phyloP scores from a whole-genome alignment of 2,888 invertebrate species.

The Lasioglossum oenotherae region DNA sequence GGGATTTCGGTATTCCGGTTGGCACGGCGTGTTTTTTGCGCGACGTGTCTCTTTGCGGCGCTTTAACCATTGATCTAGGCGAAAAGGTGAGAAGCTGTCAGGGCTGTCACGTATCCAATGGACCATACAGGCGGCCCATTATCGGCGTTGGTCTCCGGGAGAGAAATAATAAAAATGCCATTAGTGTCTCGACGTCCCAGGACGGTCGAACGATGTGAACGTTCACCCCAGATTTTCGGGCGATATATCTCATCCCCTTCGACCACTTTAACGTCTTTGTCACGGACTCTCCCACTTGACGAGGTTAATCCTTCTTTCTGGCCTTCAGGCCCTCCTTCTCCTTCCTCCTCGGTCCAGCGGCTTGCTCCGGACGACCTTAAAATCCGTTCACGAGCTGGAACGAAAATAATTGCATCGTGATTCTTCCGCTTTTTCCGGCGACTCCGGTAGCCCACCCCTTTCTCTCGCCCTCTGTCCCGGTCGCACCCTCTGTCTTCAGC shows the following conservation, averaged over 20 bases:
- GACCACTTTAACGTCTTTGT: conserved; percentile 75
- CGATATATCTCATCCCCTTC: conserved; percentile 74
- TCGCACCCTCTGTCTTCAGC: conserved; percentile 22
- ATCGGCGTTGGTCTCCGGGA: conserved; percentile 63
- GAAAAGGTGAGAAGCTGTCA: conserved; percentile 78
- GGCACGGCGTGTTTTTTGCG: background rate
- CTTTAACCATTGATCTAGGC: conserved; percentile 32
- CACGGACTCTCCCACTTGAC: conserved; percentile 77
- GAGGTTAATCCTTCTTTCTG: conserved; percentile 79
- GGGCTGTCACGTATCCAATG: conserved; percentile 81
- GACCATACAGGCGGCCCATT: conserved; percentile 79
- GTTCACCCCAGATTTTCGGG: conserved; percentile 75
- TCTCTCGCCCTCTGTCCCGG: conserved; percentile 19
- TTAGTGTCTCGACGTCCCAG: conserved; percentile 78
- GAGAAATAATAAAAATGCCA: conserved; percentile 84
- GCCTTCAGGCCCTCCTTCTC: conserved; percentile 57
- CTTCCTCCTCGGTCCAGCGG: conserved; percentile 63
- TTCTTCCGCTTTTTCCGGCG: conserved; percentile 74
- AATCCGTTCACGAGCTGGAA: conserved; percentile 78
- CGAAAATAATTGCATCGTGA: conserved; percentile 82
- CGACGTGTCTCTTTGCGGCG: conserved; percentile 13
- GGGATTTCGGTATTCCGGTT: background rate
- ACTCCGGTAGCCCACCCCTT: conserved; percentile 43
- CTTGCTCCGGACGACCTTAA: conserved; percentile 61
- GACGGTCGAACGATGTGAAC: conserved; percentile 72